Evolutionary conservation across 1,140 invertebrate genomes (phyloP).

Genomic region (Drosophila bifasciata): DNA sequence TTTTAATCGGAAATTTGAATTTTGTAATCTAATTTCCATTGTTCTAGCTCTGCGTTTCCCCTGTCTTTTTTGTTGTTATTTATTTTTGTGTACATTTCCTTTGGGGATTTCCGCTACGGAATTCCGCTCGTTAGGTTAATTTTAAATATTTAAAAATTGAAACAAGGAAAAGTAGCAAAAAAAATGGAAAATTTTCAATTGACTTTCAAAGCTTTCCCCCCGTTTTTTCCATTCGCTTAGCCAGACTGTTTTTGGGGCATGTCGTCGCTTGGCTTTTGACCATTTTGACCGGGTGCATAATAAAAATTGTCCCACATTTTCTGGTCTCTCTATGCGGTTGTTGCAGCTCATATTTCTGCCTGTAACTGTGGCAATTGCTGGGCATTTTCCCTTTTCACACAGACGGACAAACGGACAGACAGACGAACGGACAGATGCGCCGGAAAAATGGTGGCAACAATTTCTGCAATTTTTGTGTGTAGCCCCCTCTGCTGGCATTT

Average conservation of each 20-base stretch:
- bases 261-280: constrained; percentile 68
- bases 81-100: too few relatives aligned
- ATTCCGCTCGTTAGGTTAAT: too few relatives aligned
- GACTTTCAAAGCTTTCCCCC: constrained; percentile 2
- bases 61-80: too few relatives aligned
- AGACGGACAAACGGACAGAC: background rate
- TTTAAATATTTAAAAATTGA: too few relatives aligned
- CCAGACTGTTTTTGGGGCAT: constrained; percentile 44
- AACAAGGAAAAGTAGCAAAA: too few relatives aligned
- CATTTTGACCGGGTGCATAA: constrained; percentile 70
- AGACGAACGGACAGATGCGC: background rate
- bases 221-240: constrained; percentile 27
- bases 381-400: constrained; percentile 44
- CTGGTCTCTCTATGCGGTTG: constrained; percentile 57
- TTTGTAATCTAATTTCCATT: too few relatives aligned
- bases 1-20: too few relatives aligned
- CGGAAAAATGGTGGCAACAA: constrained; percentile 20
- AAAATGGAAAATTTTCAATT: background rate
- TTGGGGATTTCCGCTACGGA: too few relatives aligned
- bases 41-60: too few relatives aligned
- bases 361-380: constrained; percentile 30
- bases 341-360: constrained; percentile 28
- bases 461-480: constrained; percentile 14
- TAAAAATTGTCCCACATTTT: constrained; percentile 76
- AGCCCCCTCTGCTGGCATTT: constrained; percentile 30